Conservation (phyloP, 1,140 invertebrate genomes). For the Penaeus chinensis region DNA sequence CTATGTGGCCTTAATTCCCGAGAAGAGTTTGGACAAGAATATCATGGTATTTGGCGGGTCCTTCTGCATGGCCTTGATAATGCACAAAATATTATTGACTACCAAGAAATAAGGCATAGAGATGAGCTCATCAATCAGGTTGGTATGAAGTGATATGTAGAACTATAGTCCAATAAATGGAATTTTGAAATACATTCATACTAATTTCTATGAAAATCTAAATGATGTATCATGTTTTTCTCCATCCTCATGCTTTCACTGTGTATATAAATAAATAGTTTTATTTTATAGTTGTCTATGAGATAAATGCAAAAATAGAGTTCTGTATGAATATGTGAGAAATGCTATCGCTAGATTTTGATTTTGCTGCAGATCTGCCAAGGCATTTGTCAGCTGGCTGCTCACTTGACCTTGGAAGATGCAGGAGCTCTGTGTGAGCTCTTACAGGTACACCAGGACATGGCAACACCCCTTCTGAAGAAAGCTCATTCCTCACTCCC, state of each 20-base stretch:
- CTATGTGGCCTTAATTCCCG: constrained; percentile 74
- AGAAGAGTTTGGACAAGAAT: constrained; percentile 51
- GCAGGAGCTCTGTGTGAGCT: constrained; percentile 58
- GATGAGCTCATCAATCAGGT: constrained; percentile 63
- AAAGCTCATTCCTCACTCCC: constrained; percentile 53
- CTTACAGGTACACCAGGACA: constrained; percentile 61
- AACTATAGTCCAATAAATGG: background rate
- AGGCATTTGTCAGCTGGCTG: constrained; percentile 57
- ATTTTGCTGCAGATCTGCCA: constrained; percentile 39
- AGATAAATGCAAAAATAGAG: background rate
- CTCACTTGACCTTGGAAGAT: constrained; percentile 48
- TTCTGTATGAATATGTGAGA: background rate
- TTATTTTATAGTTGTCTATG: background rate
- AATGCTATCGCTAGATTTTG: background rate
- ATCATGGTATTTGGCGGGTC: constrained; percentile 46
- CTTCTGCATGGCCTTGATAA: constrained; percentile 58
- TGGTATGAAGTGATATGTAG: background rate
- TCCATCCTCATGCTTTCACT: background rate
- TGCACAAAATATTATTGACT: constrained; percentile 62
- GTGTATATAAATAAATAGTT: background rate
- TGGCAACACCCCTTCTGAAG: constrained; percentile 47
- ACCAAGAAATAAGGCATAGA: constrained; percentile 61
- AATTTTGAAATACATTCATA: background rate
- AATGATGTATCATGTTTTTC: background rate
- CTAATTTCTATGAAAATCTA: background rate